Conservation (phyloP, 2,113 vertebrate species). For the Alexandromys fortis region DNA sequence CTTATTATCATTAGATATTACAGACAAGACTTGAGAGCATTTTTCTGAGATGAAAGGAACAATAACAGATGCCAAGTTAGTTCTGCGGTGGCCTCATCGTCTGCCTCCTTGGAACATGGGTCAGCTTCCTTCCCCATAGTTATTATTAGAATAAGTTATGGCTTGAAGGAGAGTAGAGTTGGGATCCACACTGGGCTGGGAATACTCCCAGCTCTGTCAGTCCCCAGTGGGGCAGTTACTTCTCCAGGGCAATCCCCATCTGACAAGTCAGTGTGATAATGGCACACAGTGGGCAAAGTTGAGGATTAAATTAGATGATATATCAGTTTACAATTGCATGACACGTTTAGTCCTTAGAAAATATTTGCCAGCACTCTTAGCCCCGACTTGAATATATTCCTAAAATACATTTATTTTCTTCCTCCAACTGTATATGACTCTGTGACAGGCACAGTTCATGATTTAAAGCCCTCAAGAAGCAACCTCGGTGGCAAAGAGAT, state of each 20-base stretch:
- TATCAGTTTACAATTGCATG: accelerated
- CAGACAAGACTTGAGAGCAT: not conserved
- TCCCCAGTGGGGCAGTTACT: not conserved
- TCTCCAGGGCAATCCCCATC: not conserved
- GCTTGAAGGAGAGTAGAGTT: not conserved
- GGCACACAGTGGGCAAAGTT: accelerated
- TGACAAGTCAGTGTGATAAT: not conserved
- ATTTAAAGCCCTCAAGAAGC: not conserved
- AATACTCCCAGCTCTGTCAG: not conserved
- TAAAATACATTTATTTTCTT: not conserved
- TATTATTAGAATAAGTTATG: not conserved
- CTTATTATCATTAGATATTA: too few species aligned
- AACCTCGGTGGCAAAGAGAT: not conserved
- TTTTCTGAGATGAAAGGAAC: not conserved
- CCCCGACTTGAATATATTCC: not conserved
- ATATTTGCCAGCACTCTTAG: not conserved
- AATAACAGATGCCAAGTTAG: not conserved
- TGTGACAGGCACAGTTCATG: not conserved
- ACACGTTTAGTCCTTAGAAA: not conserved
- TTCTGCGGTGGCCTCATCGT: not conserved
- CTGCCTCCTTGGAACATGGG: not conserved
- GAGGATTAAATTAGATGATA: not conserved
- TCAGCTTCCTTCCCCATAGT: not conserved
- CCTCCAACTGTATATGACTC: not conserved
- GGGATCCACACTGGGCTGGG: not conserved